These are phyloP conservation scores for Proterorhinus semilunaris DNA, from an alignment of 2,113 vertebrate genomes.

Conservation along the genomic window DNA sequence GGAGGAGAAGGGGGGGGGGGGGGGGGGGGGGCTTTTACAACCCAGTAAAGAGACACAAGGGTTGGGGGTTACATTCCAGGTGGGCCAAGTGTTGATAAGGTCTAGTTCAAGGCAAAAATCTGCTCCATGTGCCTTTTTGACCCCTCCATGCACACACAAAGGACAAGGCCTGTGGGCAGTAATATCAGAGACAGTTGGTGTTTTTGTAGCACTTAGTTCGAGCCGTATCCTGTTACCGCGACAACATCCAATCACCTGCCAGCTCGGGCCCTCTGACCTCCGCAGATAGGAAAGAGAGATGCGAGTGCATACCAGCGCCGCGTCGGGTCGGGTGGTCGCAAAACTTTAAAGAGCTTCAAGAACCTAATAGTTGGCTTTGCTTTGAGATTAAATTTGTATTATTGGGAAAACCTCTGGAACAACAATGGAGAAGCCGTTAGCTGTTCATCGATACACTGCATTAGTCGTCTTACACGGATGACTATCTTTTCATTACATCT, in stretches of 20 bases:
- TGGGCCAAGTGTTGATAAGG: constrained; percentile 47
- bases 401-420: constrained; percentile 20
- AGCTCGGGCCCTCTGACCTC: constrained; percentile 65
- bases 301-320: constrained; percentile 55
- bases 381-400: constrained; percentile 8
- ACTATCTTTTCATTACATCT: constrained; percentile 69
- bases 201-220: constrained; percentile 68
- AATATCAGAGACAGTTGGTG: constrained; percentile 72
- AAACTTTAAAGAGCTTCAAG: constrained; percentile 47
- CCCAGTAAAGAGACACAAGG: constrained; percentile 32
- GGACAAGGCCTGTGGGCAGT: constrained; percentile 56
- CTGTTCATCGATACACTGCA: constrained; percentile 61
- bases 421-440: constrained; percentile 19
- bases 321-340: constrained; percentile 53
- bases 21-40: constrained; percentile 1
- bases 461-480: constrained; percentile 56
- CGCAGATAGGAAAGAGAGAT: constrained; percentile 47
- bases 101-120: constrained; percentile 68
- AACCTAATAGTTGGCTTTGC: constrained; percentile 25
- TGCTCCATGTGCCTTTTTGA: constrained; percentile 62
- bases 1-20: too few relatives aligned
- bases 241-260: constrained; percentile 74
- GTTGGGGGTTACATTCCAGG: constrained; percentile 61
- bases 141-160: constrained; percentile 35
- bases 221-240: constrained; percentile 71